phyloP scores from a whole-genome alignment of 2,797 vertebrate genomes.

The Spatula versicolor region DNA sequence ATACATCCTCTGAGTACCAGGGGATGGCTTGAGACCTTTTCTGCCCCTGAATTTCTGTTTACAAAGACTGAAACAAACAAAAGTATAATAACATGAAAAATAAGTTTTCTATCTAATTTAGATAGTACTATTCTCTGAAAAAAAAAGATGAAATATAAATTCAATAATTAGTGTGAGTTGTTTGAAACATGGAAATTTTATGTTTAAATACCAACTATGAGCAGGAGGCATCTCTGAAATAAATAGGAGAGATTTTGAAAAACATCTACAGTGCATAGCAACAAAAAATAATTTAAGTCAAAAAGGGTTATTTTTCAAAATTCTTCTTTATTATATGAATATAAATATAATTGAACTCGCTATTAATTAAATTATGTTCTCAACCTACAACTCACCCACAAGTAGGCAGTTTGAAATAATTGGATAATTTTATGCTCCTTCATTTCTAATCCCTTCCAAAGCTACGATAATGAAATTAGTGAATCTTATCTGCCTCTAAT shows the following conservation, averaged over 20 bases:
- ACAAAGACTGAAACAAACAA: background rate
- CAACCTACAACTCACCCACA: background rate
- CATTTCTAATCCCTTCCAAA: background rate
- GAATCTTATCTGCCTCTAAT: background rate
- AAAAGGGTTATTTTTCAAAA: background rate
- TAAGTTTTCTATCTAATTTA: background rate
- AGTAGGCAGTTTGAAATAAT: background rate
- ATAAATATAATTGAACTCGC: background rate
- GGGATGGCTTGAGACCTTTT: rapidly evolving
- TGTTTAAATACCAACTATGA: background rate
- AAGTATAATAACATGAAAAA: background rate
- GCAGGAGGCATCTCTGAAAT: background rate
- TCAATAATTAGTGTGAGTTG: background rate
- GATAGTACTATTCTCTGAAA: background rate
- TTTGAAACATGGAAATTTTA: background rate
- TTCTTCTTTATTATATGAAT: background rate
- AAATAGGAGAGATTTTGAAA: background rate
- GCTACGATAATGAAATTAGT: background rate
- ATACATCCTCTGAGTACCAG: background rate
- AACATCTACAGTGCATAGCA: background rate
- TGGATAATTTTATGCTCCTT: background rate
- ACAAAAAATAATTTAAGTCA: background rate
- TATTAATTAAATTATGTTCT: background rate
- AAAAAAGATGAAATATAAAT: background rate
- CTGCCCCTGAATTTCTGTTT: background rate